Conservation (phyloP, 2,888 invertebrate genomes). For the Alviniconcha strummeri region DNA sequence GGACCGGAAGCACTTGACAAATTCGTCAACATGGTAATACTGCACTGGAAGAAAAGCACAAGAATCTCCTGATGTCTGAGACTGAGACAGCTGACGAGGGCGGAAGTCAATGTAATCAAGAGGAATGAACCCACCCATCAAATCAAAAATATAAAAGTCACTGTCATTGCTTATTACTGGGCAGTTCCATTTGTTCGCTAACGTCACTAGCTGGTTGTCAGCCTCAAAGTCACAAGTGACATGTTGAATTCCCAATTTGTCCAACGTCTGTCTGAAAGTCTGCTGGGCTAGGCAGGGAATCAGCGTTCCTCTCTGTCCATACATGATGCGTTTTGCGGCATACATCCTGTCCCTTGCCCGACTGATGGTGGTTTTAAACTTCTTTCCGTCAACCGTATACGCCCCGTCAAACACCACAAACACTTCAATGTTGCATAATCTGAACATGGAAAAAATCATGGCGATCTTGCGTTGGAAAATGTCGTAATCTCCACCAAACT, state of each 20-base stretch:
- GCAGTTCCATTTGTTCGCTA: constrained; percentile 86
- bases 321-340: constrained; percentile 48
- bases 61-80: background rate
- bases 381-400: constrained; percentile 66
- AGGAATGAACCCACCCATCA: constrained; percentile 83
- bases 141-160: constrained; percentile 93
- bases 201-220: constrained; percentile 88
- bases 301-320: constrained; percentile 74
- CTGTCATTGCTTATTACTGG: constrained; percentile 95
- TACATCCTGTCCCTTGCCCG: constrained; percentile 61
- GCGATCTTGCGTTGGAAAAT: constrained; percentile 37
- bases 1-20: constrained; percentile 81
- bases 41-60: constrained; percentile 67
- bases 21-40: constrained; percentile 83
- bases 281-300: constrained; percentile 86
- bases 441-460: constrained; percentile 35
- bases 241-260: constrained; percentile 80
- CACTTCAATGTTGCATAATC: constrained; percentile 58
- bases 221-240: constrained; percentile 91
- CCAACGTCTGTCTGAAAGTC: constrained; percentile 83
- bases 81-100: constrained; percentile 22
- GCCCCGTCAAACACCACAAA: constrained; percentile 72
- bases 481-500: constrained; percentile 72
- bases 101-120: constrained; percentile 74
- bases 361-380: constrained; percentile 62